Evolutionary conservation across 2,797 vertebrate genomes (phyloP).

Genomic region (Myotis daubentonii): DNA sequence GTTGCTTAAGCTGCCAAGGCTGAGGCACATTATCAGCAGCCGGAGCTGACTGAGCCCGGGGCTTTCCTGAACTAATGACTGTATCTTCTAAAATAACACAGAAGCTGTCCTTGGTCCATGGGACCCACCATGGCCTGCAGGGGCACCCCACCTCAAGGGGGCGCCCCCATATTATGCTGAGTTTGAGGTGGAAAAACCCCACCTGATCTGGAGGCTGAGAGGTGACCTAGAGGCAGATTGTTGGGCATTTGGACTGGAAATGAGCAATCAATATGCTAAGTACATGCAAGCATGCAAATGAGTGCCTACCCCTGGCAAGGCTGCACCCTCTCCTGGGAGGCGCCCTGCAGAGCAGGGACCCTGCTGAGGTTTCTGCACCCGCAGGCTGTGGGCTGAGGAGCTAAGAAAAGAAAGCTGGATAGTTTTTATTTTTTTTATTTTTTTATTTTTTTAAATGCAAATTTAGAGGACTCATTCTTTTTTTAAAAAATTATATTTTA

Average conservation of each 20-base stretch:
- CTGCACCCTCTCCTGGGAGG: neutral
- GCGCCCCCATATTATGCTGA: rapidly evolving
- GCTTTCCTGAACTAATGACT: neutral
- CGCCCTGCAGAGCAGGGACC: neutral
- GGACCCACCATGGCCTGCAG: neutral
- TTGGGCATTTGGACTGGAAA: neutral
- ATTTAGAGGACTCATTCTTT: too few species aligned
- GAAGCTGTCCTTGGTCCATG: rapidly evolving
- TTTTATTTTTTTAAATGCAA: too few species aligned
- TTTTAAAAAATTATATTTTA: too few species aligned
- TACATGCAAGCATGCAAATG: slow-evolving; percentile 30
- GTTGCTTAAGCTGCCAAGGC: rapidly evolving
- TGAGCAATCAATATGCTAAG: slow-evolving; percentile 56
- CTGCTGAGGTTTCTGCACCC: rapidly evolving
- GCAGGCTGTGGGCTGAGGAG: neutral
- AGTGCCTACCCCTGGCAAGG: neutral
- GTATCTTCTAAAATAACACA: neutral
- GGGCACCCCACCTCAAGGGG: neutral
- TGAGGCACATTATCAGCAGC: rapidly evolving
- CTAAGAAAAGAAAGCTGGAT: too few species aligned
- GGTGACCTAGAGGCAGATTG: neutral
- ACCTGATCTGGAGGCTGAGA: rapidly evolving
- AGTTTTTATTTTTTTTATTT: neutral
- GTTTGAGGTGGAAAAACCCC: neutral
- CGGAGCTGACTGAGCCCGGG: rapidly evolving